Evolutionary conservation across 2,888 invertebrate genomes (phyloP).

Genomic region (Brachyopa scutellaris): DNA sequence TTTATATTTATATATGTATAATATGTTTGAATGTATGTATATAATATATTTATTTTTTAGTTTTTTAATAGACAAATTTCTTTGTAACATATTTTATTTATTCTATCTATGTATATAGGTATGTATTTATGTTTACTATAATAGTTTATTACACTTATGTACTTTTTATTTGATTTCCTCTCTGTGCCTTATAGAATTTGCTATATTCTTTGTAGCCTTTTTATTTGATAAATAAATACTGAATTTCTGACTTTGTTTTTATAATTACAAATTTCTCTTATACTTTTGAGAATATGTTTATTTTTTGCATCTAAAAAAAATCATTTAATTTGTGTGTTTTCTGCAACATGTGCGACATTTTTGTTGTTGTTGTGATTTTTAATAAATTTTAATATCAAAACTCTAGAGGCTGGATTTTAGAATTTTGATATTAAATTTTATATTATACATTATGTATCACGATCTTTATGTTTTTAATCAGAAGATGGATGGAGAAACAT

Average conservation of each 20-base stretch:
- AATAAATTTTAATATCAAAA: constrained; percentile 4
- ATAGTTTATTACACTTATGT: constrained; percentile 1
- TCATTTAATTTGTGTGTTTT: constrained; percentile 18
- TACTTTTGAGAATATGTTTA: background rate
- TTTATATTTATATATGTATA: constrained; percentile 3
- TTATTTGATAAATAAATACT: constrained; percentile 12
- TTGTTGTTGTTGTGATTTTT: background rate
- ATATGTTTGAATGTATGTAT: background rate
- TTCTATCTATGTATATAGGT: constrained; percentile 37
- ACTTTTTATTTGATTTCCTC: background rate
- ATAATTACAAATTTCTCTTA: constrained; percentile 16
- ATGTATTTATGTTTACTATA: background rate
- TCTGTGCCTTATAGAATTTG: background rate
- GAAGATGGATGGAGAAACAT: too few species aligned
- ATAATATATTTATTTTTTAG: too few species aligned
- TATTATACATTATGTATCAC: too few species aligned
- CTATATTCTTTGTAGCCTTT: constrained; percentile 11
- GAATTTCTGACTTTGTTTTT: background rate
- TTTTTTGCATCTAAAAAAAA: background rate
- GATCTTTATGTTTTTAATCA: too few species aligned
- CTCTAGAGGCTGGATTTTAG: constrained; percentile 38
- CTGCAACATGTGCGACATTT: constrained; percentile 44
- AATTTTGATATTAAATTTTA: constrained; percentile 21
- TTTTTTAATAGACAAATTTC: constrained; percentile 44
- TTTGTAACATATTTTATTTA: constrained; percentile 45